Evolutionary conservation across 1,140 invertebrate genomes (phyloP).

Genomic region (Lordiphosa stackelbergi): DNA sequence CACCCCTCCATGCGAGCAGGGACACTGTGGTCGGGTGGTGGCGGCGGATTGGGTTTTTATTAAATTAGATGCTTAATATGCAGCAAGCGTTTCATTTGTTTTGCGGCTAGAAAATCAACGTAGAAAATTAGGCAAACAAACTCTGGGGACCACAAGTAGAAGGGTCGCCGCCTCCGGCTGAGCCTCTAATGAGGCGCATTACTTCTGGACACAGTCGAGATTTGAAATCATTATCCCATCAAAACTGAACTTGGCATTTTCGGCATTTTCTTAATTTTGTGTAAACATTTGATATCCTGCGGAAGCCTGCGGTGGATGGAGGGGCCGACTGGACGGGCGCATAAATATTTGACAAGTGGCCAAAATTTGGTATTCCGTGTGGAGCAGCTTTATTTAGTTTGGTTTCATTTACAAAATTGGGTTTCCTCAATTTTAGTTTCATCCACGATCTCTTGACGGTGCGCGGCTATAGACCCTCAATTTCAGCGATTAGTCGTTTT

Average conservation of each 20-base stretch:
- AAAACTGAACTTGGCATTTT: slow-evolving; percentile 53
- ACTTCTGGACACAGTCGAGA: slow-evolving; percentile 54
- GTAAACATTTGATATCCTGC: slow-evolving; percentile 47
- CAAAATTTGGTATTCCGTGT: too few species aligned
- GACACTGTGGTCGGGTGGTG: slow-evolving; percentile 1
- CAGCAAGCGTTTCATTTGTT: slow-evolving; percentile 72
- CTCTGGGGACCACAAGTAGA: slow-evolving; percentile 1
- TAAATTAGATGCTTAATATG: slow-evolving; percentile 76
- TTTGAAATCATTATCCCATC: slow-evolving; percentile 73
- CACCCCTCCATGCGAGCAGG: not conserved
- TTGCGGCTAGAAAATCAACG: slow-evolving; percentile 76
- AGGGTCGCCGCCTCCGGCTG: slow-evolving; percentile 17
- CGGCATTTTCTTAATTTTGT: slow-evolving; percentile 55
- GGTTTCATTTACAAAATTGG: too few species aligned
- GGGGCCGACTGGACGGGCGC: too few species aligned
- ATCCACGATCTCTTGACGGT: too few species aligned
- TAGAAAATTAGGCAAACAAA: slow-evolving; percentile 66
- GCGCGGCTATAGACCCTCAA: too few species aligned
- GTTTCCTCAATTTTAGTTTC: too few species aligned
- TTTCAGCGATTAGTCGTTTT: too few species aligned
- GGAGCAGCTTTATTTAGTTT: too few species aligned
- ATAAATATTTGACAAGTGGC: too few species aligned
- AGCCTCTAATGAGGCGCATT: slow-evolving; percentile 72
- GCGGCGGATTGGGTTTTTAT: slow-evolving; percentile 37
- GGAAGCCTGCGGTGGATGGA: too few species aligned